Evolutionary conservation across 2,113 vertebrate species (phyloP), one percentile per base, ranked within the genome.

Genomic region (Takifugu flavidus): DNA sequence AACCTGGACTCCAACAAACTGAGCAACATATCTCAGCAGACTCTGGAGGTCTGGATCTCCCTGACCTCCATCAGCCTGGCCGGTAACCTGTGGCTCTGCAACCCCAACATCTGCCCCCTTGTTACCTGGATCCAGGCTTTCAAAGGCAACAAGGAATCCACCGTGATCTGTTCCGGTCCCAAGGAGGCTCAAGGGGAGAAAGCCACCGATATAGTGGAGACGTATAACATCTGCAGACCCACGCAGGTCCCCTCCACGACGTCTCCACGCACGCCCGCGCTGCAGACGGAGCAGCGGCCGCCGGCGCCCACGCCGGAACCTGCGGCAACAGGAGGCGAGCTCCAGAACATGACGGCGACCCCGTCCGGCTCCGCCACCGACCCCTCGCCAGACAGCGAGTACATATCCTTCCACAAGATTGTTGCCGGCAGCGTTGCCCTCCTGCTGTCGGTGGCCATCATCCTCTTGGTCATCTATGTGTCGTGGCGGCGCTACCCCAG

Each of bases 1-100:
- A 96, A 97, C 82, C 82, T 98, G 90, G 96, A 98, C 92, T 98
- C 96, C 86, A 98, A 98, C 88, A 97, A 96, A 67, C 94, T 98
- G 49, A 96, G 91, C 85, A 98, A 98, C 46, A 86, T 98, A 83
- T 95, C 96, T 14, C 95, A 96, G 89, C 94, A 95, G 88, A 93
- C 93, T 25, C 92, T 94, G 69, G 93, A 92, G 43, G 89, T 93
- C 0, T 98, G 96, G 96, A 95, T 96, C 89, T 98, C 96, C 0
- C 93, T 98, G 74, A 94, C 94, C 82, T 95, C 94, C 85, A 94
- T 98, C 82, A 98, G 95, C 3, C 82, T 98, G 59, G 95, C 96
- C 0, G 95, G 95, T 74, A 98, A 98, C 69, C 89, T 97, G 88
- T 98, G 96, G 96, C 92, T 95, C 87, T 98, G 96, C 80, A 94